Base-by-base conservation (phyloP, 2,888 invertebrate genomes). In the Artemia sinica region DNA sequence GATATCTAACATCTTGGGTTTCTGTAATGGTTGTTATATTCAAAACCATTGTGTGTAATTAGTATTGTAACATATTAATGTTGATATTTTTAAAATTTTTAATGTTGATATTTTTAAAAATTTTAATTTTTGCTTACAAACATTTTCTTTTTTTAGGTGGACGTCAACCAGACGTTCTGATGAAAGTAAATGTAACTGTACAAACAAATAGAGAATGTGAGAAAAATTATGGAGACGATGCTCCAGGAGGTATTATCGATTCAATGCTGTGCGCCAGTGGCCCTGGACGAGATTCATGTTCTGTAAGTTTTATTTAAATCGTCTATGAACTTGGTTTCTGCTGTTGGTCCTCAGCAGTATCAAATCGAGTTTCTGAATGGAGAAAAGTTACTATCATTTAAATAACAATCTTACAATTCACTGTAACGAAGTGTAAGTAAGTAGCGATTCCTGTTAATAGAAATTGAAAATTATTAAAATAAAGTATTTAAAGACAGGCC, bases 231-330 rank as follows among this genome's bases (percentile, higher is more conserved):
- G 91, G 91, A 28, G 81, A 82, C 11, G 88, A 89, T 0, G 91
- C 91, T n/a, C 88, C 91, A 0, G 91, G 89, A 11, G 91, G 91
- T 48, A 91, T 92, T 70, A 87, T 89, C 1, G 88, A 88, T 11
- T 87, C 88, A 74, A 91, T 91, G 85, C 78, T 92, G 9, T 92
- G 91, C 76, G 92, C 92, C 67, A 91, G 91, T 1, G 84, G 85
- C 78, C 87, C 86, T 12, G 84, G 85, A 71, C 87, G 85, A 80
- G 92, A 92, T 79, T 91, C 91, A 28, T 92, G 91, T 77, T 90
- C 90, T 79, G 91, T 91, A 82, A 83, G 87, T 82, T 72, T 65
- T 0, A 52, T 52, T 48, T 49, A 68, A 48, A 52, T 10, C 50
- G 11, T 50, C 18, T 14, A 74, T 65, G 48, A n/a, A n/a, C 41